These are phyloP conservation scores for Pantherophis vulpinus DNA, from an alignment of 2,797 vertebrate species.

Conservation along the genomic window DNA sequence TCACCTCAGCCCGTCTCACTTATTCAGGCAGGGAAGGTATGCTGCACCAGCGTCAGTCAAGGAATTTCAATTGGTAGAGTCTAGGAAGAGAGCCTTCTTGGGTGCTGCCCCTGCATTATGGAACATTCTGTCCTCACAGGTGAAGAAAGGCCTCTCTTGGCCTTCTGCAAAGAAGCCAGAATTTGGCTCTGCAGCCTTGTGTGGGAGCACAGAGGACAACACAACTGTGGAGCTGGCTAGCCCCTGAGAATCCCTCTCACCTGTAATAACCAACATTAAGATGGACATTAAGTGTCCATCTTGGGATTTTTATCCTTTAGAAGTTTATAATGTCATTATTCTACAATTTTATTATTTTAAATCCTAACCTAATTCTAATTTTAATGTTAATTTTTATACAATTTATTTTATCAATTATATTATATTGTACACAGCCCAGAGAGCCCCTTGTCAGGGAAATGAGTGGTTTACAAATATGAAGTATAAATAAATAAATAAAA, in stretches of 20 bases:
- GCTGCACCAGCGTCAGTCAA: background rate
- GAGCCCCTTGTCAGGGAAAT: background rate
- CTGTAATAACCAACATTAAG: background rate
- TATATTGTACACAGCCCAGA: background rate
- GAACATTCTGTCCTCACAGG: background rate
- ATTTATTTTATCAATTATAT: background rate
- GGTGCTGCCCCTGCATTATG: background rate
- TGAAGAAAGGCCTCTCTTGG: background rate
- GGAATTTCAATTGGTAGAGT: background rate
- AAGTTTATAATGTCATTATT: background rate
- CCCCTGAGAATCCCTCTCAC: background rate
- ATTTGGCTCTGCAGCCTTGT: background rate
- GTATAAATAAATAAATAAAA: background rate
- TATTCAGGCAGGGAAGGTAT: background rate
- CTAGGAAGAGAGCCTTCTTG: background rate
- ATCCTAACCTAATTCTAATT: background rate
- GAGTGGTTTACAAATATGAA: background rate
- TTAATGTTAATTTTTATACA: background rate
- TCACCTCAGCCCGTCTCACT: background rate
- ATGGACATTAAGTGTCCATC: background rate
- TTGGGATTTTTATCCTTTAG: background rate
- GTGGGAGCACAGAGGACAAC: background rate
- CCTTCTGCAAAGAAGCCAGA: background rate
- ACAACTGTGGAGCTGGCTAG: background rate
- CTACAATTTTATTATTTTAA: background rate